Percentiles rank a stretch among this genome's conserved stretches.
Evolutionary conservation across 1,140 invertebrate genomes (phyloP).

Genomic region (Cotesia glomerata): DNA sequence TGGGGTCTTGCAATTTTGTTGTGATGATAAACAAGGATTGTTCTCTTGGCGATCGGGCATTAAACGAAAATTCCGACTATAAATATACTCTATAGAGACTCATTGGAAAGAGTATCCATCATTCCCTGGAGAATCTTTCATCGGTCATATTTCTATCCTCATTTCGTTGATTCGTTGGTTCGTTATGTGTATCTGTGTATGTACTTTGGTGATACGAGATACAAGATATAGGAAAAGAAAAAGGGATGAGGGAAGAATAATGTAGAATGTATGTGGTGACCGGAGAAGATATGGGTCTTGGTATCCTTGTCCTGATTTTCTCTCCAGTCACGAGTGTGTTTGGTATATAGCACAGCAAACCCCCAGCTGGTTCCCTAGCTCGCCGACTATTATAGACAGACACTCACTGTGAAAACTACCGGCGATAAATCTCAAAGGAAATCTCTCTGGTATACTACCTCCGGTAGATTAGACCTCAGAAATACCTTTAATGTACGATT

Average conservation of each 20-base stretch:
- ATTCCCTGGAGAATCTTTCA: conserved; percentile 1
- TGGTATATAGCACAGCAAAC: neutral
- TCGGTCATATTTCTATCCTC: neutral
- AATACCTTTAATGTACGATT: neutral
- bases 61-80: neutral
- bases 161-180: neutral
- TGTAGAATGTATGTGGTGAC: neutral
- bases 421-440: conserved; percentile 16
- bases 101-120: conserved; percentile 7
- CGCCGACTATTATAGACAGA: neutral
- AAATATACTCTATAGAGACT: neutral
- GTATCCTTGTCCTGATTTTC: conserved; percentile 25
- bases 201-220: too few species aligned
- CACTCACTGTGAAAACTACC: conserved; percentile 5
- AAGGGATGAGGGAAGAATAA: too few species aligned
- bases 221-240: too few species aligned
- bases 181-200: neutral
- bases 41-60: neutral
- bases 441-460: neutral
- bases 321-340: conserved; percentile 24
- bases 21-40: neutral
- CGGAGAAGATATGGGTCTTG: neutral
- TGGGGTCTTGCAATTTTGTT: neutral
- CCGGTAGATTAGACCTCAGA: neutral
- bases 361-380: neutral